Base-by-base conservation (phyloP, 2,888 invertebrate species). In the Drosophila pseudotalamancana region DNA sequence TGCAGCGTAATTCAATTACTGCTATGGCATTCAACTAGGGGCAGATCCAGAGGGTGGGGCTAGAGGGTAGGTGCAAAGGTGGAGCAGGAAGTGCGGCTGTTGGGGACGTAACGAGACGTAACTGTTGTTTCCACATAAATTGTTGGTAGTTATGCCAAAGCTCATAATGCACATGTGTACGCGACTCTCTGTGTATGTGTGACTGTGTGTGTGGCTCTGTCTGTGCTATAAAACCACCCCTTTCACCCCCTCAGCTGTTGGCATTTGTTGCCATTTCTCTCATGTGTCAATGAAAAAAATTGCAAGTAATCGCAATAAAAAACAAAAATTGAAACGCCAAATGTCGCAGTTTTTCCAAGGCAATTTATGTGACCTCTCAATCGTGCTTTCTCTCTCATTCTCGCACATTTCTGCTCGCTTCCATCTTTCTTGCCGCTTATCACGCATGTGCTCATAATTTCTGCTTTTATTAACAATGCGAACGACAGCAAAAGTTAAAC, bases 121-220 rank as follows among this genome's bases (percentile, higher is more conserved):
- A 81, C 85, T 55, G 72, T 78, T 80, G 82, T 80, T 82, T 82
- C 80, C 79, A 61, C 78, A 78, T 83, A 78, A 82, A 78, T 76
- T 83, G 83, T 82, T 85, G 66, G 85, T 69, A 82, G 79, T 75
- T 82, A 78, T 80, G 85, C 72, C 79, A 81, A 72, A 31, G 45
- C 50, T 54, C 54, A 72, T 78, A 81, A 68, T 64, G 61, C 59
- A 42, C 45, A 56, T 54, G 27, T 9, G 34, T 39, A 42, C 11
- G 16, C 8, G 8, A 14, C 4, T 35, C n/a, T 46, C 9, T 21
- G 18, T 31, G 25, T 46, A 25, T 32, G n/a, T 5, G 8, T 12
- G 43, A n/a, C 4, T n/a, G 25, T 35, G 42, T 51, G 29, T 31
- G 18, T 60, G 32, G 40, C 12, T 45, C 37, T 40, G 21, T 32